Evolutionary conservation across 2,797 vertebrate species (phyloP).

Genomic region (Pelodytes ibericus): DNA sequence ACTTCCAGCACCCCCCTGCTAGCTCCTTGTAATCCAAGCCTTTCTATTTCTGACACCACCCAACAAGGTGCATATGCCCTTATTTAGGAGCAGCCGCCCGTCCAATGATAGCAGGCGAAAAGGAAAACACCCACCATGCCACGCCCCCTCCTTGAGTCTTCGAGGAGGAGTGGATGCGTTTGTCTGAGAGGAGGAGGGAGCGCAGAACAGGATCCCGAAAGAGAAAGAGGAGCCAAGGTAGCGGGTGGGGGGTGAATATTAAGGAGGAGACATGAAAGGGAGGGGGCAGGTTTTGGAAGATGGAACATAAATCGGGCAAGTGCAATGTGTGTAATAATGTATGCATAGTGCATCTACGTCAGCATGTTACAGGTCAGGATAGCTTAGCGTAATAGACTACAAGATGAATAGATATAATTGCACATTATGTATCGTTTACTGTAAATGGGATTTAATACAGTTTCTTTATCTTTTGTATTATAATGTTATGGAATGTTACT

Average conservation of each 20-base stretch:
- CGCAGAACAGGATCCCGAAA: not conserved
- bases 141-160: constrained; percentile 30
- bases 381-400: no score
- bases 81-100: constrained; percentile 34
- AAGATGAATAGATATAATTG: no score
- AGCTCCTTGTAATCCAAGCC: constrained; percentile 11
- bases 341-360: no score
- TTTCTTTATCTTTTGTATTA: no score
- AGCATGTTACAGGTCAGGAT: no score
- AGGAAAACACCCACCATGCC: constrained; percentile 67
- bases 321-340: not conserved
- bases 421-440: no score
- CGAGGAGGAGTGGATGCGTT: not conserved
- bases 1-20: not conserved
- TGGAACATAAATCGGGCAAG: not conserved
- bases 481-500: no score
- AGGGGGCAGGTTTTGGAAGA: not conserved
- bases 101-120: constrained; percentile 59
- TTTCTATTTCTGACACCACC: not conserved
- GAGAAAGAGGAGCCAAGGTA: not conserved
- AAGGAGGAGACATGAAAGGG: no score
- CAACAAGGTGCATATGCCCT: constrained; percentile 35
- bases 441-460: no score
- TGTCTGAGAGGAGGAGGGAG: not conserved
- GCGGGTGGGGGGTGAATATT: not conserved